phyloP scores from a whole-genome alignment of 2,113 vertebrate species.

The Ageneiosus marmoratus region DNA sequence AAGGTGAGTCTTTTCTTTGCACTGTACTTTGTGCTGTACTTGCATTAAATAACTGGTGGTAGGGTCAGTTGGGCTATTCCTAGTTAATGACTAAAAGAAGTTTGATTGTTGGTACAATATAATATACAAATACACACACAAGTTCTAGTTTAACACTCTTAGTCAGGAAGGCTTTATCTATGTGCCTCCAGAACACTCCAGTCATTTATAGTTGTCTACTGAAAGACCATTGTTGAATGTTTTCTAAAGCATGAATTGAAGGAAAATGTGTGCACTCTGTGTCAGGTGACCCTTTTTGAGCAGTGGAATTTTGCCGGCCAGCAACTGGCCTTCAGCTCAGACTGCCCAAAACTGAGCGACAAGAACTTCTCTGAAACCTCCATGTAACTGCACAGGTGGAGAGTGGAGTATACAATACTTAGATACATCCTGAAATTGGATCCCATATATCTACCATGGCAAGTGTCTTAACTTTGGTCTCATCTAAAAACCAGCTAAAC shows the following conservation, averaged over 20 bases:
- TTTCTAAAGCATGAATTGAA: constrained; percentile 17
- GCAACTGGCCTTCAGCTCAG: constrained; percentile 73
- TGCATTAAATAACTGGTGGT: background rate
- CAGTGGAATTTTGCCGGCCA: constrained; percentile 77
- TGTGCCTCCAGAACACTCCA: background rate
- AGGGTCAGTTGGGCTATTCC: background rate
- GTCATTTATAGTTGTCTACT: constrained; percentile 5
- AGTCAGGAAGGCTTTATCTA: background rate
- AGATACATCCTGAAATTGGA: background rate
- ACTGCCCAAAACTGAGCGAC: constrained; percentile 71
- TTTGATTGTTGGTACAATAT: background rate
- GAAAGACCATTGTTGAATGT: constrained; percentile 17
- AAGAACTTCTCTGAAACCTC: constrained; percentile 77
- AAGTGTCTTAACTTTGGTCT: background rate
- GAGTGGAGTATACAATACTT: constrained; percentile 64
- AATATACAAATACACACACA: background rate
- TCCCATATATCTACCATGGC: background rate
- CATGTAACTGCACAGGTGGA: constrained; percentile 81
- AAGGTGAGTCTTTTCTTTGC: constrained; percentile 66
- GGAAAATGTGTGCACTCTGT: constrained; percentile 11
- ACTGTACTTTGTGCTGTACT: background rate
- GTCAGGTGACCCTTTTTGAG: constrained; percentile 79
- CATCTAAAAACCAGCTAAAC: background rate
- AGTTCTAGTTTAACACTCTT: background rate
- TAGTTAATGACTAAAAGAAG: background rate